Conservation (phyloP, 2,797 vertebrate genomes). For the Gymnoscopelus braueri region DNA sequence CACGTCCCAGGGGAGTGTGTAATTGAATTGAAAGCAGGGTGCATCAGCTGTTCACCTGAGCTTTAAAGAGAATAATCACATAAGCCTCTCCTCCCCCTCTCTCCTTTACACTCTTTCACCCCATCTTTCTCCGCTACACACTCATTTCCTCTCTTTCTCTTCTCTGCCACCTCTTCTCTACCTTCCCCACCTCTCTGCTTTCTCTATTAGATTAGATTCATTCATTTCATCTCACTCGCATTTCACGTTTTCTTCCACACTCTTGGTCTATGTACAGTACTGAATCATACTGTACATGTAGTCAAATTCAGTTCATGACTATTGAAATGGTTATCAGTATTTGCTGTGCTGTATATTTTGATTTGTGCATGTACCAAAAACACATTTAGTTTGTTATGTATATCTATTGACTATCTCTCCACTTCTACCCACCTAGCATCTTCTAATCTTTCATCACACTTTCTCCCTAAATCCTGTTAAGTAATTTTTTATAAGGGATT, state of each 20-base stretch:
- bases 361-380: too few species aligned
- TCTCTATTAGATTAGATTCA: background rate
- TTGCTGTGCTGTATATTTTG: too few species aligned
- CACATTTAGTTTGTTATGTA: too few species aligned
- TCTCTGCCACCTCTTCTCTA: background rate
- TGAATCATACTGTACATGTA: too few species aligned
- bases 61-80: constrained; percentile 71
- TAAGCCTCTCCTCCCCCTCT: constrained; percentile 47
- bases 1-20: constrained; percentile 8
- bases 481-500: too few species aligned
- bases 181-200: constrained; percentile 10
- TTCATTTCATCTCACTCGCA: constrained; percentile 3
- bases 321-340: too few species aligned
- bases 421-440: background rate
- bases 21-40: constrained; percentile 65
- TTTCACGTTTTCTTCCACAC: constrained; percentile 1
- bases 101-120: background rate
- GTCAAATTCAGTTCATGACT: too few species aligned
- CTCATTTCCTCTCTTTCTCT: background rate
- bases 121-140: background rate
- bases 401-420: too few species aligned
- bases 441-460: background rate
- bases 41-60: constrained; percentile 75
- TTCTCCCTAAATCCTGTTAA: background rate
- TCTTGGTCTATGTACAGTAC: too few species aligned